Evolutionary conservation across 1,140 invertebrate genomes (phyloP).

Genomic region (Vanessa atalanta): DNA sequence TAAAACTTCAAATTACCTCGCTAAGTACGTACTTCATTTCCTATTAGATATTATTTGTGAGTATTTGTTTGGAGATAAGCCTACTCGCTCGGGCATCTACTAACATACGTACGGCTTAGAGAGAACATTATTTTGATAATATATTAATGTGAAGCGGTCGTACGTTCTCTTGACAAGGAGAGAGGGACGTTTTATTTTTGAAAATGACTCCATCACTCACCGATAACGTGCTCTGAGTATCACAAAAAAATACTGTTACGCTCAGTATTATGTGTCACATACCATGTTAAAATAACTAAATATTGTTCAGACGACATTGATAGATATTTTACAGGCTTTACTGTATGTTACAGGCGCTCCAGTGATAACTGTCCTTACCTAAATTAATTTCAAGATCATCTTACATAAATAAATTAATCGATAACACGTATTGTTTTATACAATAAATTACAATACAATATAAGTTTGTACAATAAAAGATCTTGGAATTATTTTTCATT

Average conservation of each 20-base stretch:
- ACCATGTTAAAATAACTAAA: slow-evolving; percentile 69
- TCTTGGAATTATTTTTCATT: slow-evolving; percentile 35
- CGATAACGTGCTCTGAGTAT: slow-evolving; percentile 67
- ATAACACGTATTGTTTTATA: no score
- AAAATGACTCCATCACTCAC: slow-evolving; percentile 78
- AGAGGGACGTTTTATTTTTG: slow-evolving; percentile 77
- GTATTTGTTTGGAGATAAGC: slow-evolving; percentile 66
- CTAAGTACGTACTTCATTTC: slow-evolving; percentile 71
- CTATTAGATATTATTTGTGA: slow-evolving; percentile 70
- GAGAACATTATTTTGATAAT: slow-evolving; percentile 75
- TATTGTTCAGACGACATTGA: slow-evolving; percentile 58
- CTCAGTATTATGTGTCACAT: slow-evolving; percentile 64
- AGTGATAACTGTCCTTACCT: slow-evolving; percentile 28
- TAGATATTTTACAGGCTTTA: slow-evolving; percentile 61
- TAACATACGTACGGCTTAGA: slow-evolving; percentile 46
- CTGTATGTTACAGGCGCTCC: slow-evolving; percentile 46
- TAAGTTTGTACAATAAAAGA: no score
- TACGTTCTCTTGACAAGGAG: slow-evolving; percentile 61
- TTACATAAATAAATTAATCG: no score
- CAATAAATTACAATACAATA: no score
- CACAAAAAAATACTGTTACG: slow-evolving; percentile 70
- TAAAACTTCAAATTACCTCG: slow-evolving; percentile 62
- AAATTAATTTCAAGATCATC: no score
- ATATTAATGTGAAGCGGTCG: slow-evolving; percentile 74
- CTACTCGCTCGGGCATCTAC: slow-evolving; percentile 31